Evolutionary conservation across 2,113 vertebrate species (phyloP).

Genomic region (Jacana jacana): DNA sequence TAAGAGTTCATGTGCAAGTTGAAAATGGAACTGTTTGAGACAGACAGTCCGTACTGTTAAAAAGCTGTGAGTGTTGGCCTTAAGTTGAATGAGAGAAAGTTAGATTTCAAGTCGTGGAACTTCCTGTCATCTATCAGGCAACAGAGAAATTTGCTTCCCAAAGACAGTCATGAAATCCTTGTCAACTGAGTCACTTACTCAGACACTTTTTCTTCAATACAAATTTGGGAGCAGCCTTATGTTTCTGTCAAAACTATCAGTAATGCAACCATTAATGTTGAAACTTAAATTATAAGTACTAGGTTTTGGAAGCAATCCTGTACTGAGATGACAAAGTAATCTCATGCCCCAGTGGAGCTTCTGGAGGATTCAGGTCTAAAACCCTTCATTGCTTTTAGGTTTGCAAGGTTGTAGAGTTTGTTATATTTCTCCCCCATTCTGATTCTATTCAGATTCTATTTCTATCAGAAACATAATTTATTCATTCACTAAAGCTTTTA

Average conservation of each 20-base stretch:
- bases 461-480: neutral
- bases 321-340: neutral
- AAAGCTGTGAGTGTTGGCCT: neutral
- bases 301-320: neutral
- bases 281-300: neutral
- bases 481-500: neutral
- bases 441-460: neutral
- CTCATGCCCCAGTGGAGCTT: neutral
- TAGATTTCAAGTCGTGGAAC: neutral
- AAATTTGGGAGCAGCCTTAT: neutral
- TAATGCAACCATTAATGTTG: neutral
- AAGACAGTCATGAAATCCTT: neutral
- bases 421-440: accelerated
- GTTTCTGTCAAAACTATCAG: neutral
- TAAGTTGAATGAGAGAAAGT: neutral
- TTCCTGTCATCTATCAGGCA: neutral
- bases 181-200: neutral
- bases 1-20: neutral
- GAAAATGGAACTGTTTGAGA: neutral
- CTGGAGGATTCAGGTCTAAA: neutral
- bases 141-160: neutral
- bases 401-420: neutral
- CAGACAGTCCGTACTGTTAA: neutral
- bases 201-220: neutral
- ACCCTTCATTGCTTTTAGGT: neutral